phyloP scores from a whole-genome alignment of 1,140 invertebrate genomes.

The Cydia fagiglandana region DNA sequence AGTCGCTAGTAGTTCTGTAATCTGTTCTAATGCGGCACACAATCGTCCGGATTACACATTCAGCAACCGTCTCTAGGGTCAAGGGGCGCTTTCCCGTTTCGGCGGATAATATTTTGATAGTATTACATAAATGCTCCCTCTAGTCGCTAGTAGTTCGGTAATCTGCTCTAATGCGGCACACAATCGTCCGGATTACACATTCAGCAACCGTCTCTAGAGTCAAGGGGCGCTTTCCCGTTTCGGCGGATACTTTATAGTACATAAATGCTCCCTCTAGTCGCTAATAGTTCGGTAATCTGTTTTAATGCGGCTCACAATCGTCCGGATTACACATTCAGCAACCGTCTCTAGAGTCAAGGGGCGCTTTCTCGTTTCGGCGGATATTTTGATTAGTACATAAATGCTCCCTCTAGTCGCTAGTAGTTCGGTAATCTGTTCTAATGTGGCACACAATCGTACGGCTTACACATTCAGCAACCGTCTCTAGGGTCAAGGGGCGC shows the following conservation, averaged over 20 bases:
- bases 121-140: no score
- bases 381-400: no score
- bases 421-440: neutral
- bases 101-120: no score
- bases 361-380: constrained; percentile 11
- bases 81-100: constrained; percentile 8
- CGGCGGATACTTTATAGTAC: neutral
- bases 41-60: neutral
- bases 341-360: neutral
- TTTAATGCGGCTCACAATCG: neutral
- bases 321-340: neutral
- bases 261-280: no score
- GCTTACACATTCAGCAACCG: neutral
- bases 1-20: neutral
- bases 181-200: neutral
- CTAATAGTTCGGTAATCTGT: neutral
- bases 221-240: constrained; percentile 5
- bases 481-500: neutral
- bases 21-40: neutral
- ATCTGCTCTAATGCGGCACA: neutral
- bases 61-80: neutral
- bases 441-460: neutral
- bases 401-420: no score
- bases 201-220: neutral
- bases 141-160: neutral